Percentiles rank a stretch among this genome's conserved stretches.
Evolutionary conservation across 1,140 invertebrate species (phyloP).

Genomic region (Nephotettix cincticeps): DNA sequence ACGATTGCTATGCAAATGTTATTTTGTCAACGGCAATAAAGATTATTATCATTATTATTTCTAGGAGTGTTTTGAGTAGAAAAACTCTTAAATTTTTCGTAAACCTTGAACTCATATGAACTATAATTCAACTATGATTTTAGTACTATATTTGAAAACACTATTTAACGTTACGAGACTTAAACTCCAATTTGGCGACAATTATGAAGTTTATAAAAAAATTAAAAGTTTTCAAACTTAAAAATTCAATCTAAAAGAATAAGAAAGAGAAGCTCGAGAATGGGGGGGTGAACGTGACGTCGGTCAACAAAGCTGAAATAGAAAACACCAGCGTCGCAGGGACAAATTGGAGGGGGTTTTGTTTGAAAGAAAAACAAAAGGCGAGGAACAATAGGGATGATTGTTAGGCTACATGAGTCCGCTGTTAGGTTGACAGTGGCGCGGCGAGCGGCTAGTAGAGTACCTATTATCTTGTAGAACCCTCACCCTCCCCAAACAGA

Average conservation of each 20-base stretch:
- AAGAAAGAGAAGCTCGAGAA: background rate
- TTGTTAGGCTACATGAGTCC: constrained; percentile 17
- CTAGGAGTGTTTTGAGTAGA: no score
- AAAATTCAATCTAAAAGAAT: background rate
- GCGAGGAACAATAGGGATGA: background rate
- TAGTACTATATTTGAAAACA: no score
- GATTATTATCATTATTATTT: no score
- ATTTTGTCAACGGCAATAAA: no score
- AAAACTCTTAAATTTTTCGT: no score
- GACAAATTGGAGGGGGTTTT: constrained; percentile 28
- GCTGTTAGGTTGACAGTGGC: constrained; percentile 20
- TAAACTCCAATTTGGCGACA: no score
- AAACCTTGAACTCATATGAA: no score
- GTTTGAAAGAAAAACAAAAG: constrained; percentile 27
- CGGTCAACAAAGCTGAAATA: constrained; percentile 10
- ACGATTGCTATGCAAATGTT: no score
- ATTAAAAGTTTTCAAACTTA: no score
- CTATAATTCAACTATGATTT: no score
- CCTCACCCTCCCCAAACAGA: background rate
- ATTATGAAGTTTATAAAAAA: no score
- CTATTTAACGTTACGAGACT: no score
- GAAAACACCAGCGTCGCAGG: constrained; percentile 4
- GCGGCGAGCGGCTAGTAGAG: constrained; percentile 15
- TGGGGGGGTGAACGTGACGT: constrained; percentile 1
- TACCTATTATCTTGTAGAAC: constrained; percentile 8